phyloP scores from a whole-genome alignment of 2,113 vertebrate genomes.

The Mesocricetus auratus region DNA sequence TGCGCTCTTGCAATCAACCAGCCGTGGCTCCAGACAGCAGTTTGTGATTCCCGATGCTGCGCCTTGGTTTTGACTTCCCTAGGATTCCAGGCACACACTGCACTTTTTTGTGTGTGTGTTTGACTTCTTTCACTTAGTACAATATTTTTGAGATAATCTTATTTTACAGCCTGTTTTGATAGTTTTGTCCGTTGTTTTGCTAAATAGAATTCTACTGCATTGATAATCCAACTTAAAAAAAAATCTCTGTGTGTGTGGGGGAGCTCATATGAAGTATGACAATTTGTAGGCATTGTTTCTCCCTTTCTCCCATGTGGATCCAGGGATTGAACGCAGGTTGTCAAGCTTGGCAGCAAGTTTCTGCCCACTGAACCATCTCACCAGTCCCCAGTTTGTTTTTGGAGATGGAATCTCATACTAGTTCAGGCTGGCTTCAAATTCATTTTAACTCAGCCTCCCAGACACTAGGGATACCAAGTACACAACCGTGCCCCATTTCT shows the following conservation, averaged over 20 bases:
- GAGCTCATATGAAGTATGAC: not conserved
- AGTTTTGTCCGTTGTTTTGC: not conserved
- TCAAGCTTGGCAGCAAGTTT: not conserved
- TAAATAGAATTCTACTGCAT: not conserved
- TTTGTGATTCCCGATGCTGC: not conserved
- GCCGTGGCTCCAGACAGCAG: not conserved
- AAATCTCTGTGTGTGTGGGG: not conserved
- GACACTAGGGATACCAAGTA: too few species aligned
- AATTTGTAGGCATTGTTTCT: not conserved
- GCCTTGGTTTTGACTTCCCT: not conserved
- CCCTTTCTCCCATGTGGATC: too few species aligned
- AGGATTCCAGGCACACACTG: not conserved
- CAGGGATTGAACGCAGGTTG: not conserved
- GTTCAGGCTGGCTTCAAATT: not conserved
- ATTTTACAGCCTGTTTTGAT: not conserved
- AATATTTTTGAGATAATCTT: not conserved
- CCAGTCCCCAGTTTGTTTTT: not conserved
- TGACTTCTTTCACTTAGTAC: not conserved
- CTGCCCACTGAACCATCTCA: not conserved
- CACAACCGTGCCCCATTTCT: not conserved
- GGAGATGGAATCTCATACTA: not conserved
- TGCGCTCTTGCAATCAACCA: not conserved
- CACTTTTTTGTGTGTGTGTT: not conserved
- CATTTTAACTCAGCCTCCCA: not conserved
- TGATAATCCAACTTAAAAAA: not conserved